phyloP scores from a whole-genome alignment of 1,140 invertebrate genomes.

The Neodiprion virginianus region DNA sequence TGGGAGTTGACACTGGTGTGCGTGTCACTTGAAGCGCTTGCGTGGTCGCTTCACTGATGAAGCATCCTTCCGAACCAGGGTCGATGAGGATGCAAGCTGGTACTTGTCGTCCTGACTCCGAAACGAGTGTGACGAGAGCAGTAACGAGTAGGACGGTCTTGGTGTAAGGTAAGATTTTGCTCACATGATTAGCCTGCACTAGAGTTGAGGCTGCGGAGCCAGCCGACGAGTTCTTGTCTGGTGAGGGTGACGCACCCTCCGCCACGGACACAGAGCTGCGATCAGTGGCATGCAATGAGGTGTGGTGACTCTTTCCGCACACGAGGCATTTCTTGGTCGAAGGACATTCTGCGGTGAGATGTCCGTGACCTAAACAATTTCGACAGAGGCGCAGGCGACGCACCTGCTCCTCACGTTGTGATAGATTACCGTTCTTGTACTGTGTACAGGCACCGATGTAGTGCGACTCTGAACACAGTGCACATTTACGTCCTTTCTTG shows the following conservation, averaged over 20 bases:
- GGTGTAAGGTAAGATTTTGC: neutral
- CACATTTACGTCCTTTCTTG: neutral
- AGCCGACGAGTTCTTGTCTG: neutral
- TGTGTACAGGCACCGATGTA: neutral
- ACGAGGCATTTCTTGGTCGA: neutral
- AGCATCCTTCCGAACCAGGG: neutral
- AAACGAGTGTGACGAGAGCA: neutral
- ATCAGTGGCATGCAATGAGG: neutral
- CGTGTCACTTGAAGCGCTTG: neutral
- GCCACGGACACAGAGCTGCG: neutral
- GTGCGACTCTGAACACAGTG: constrained; percentile 4
- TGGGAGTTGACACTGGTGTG: neutral
- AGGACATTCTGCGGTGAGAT: constrained; percentile 4
- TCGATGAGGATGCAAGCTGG: constrained; percentile 1
- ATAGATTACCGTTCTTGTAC: neutral
- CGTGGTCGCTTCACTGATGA: neutral
- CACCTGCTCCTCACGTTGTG: constrained; percentile 6
- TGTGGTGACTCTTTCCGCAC: constrained; percentile 8
- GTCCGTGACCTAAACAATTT: constrained; percentile 3
- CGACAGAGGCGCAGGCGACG: neutral
- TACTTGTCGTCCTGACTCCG: neutral
- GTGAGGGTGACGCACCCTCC: neutral
- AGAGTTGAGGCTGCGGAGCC: neutral
- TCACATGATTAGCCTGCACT: too few relatives aligned
- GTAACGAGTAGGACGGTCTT: neutral